A percentile compares a stretch with the other conserved stretches of the same genome.
Conservation (phyloP, 2,888 invertebrate genomes). For the Cylloceria caligata region DNA sequence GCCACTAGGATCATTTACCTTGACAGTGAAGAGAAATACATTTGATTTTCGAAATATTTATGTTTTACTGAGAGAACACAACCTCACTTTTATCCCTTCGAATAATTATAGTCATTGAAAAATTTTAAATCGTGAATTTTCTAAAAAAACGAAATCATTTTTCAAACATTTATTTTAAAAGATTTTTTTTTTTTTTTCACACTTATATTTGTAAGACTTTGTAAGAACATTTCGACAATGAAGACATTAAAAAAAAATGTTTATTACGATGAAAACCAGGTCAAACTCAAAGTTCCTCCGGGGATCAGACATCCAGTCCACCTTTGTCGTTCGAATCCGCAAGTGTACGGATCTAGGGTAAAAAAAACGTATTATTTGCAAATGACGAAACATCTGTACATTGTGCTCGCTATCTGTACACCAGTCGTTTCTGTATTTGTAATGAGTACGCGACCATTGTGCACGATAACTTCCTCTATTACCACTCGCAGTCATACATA, state of each 20-base stretch:
- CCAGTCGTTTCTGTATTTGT: slow-evolving; percentile 6
- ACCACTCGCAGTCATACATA: too few species aligned
- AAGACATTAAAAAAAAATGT: neutral
- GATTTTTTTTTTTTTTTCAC: neutral
- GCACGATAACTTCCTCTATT: slow-evolving; percentile 5
- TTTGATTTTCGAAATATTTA: too few species aligned
- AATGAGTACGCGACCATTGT: slow-evolving; percentile 4
- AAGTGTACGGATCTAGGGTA: neutral
- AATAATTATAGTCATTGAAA: too few species aligned
- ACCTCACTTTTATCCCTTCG: too few species aligned
- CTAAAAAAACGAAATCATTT: too few species aligned
- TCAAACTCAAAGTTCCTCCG: neutral
- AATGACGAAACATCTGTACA: neutral
- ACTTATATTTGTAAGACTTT: neutral
- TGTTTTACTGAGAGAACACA: too few species aligned
- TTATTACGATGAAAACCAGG: neutral
- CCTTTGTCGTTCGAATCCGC: neutral
- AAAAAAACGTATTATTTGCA: neutral
- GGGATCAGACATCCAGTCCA: neutral
- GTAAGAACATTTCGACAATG: neutral
- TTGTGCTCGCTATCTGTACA: neutral
- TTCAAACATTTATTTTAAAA: too few species aligned
- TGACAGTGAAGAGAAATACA: too few species aligned
- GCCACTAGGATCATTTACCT: too few species aligned
- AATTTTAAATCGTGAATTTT: too few species aligned